A percentile compares a stretch with the other conserved stretches of the same genome.
phyloP scores from a whole-genome alignment of 2,113 vertebrate species.

The Ammodramus savannarum region DNA sequence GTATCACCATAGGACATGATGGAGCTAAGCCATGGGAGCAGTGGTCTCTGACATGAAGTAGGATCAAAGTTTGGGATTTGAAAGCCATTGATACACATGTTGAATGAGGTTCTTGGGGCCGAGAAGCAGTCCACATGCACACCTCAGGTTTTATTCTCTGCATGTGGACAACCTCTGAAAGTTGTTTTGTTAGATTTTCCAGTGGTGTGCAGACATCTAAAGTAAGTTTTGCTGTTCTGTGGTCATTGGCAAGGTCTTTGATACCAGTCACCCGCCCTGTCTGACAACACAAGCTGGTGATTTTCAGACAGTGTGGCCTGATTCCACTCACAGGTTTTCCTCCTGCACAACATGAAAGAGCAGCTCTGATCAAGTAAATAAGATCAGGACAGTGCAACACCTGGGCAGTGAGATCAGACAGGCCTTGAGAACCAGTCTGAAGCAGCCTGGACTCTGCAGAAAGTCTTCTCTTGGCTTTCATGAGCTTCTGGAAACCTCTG shows the following conservation, averaged over 20 bases:
- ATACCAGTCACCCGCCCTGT: background rate
- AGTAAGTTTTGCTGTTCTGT: background rate
- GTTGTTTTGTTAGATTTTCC: background rate
- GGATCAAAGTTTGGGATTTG: background rate
- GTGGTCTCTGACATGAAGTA: background rate
- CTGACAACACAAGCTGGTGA: background rate
- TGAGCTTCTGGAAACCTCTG: background rate
- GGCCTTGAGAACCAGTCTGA: background rate
- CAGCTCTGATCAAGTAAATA: background rate
- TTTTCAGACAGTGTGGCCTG: background rate
- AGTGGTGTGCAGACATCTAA: background rate
- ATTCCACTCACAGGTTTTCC: background rate
- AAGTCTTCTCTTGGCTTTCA: background rate
- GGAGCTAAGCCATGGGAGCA: background rate
- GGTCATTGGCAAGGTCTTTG: background rate
- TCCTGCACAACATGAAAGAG: background rate
- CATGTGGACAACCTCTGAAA: background rate
- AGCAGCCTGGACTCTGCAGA: background rate
- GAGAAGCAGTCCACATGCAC: background rate
- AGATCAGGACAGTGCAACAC: background rate
- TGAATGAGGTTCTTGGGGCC: background rate
- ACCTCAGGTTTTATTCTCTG: background rate
- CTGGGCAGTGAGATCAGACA: background rate
- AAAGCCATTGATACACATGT: background rate
- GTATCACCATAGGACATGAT: background rate